These are phyloP conservation scores for Dryomyza anilis DNA, from an alignment of 2,888 invertebrate genomes.

Conservation along the genomic window DNA sequence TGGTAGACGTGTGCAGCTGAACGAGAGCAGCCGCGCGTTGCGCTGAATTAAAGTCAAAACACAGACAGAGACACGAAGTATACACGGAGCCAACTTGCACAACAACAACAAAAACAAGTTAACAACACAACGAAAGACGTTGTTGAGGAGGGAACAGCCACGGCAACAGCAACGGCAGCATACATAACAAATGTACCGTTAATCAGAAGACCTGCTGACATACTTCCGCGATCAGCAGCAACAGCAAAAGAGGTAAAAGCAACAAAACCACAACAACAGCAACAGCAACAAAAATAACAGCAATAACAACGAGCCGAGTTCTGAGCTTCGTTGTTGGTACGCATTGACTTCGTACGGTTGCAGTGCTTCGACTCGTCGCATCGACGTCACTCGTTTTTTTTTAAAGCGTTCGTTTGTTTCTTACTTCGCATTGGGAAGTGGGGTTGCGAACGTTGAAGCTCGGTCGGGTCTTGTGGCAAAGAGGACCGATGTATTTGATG, in stretches of 20 bases:
- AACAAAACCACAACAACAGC: conserved; percentile 17
- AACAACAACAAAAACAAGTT: conserved; percentile 23
- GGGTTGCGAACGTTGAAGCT: not conserved
- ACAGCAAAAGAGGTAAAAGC: too few species aligned
- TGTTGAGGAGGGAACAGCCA: conserved; percentile 23
- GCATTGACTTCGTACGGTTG: too few species aligned
- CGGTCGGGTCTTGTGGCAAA: not conserved
- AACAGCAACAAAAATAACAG: conserved; percentile 3
- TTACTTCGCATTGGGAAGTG: not conserved
- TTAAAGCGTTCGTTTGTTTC: conserved; percentile 2
- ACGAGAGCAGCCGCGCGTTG: conserved; percentile 49
- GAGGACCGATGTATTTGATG: conserved; percentile 14
- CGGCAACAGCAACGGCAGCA: conserved; percentile 39
- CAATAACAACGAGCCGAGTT: conserved; percentile 13
- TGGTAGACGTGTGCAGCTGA: conserved; percentile 35
- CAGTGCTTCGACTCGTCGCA: not conserved
- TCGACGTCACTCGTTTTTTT: not conserved
- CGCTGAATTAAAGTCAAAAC: conserved; percentile 16
- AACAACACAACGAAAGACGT: conserved; percentile 39
- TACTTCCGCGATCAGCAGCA: conserved; percentile 60
- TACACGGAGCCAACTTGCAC: conserved; percentile 9
- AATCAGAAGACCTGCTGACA: conserved; percentile 62
- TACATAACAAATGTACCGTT: conserved; percentile 56
- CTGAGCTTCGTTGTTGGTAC: too few species aligned
- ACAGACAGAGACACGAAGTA: not conserved